Evolutionary conservation across 2,797 vertebrate species (phyloP).

Genomic region (Acipenser ruthenus): DNA sequence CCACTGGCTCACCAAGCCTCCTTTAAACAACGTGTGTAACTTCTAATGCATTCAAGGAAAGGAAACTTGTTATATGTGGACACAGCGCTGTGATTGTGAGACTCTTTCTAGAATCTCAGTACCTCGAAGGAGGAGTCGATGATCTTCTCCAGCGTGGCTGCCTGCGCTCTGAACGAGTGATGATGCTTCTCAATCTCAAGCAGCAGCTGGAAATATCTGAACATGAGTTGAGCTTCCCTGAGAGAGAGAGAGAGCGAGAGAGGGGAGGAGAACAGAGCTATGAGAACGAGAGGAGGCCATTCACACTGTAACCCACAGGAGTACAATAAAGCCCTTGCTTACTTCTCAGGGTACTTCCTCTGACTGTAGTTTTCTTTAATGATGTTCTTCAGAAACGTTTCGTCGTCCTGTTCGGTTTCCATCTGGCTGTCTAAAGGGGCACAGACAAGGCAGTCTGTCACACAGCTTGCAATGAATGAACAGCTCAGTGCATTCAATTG

Average conservation of each 20-base stretch:
- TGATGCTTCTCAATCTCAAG: slow-evolving; percentile 25
- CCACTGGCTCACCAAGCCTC: too few relatives aligned
- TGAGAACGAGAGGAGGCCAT: background rate
- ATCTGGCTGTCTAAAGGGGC: background rate
- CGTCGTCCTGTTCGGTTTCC: background rate
- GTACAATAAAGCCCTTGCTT: background rate
- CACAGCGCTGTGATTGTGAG: too few relatives aligned
- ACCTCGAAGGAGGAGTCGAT: slow-evolving; percentile 41
- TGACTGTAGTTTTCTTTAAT: background rate
- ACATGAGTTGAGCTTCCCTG: slow-evolving; percentile 32
- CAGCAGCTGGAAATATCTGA: slow-evolving; percentile 35
- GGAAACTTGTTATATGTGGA: too few relatives aligned
- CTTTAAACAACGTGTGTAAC: too few relatives aligned
- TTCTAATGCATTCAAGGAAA: too few relatives aligned
- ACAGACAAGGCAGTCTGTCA: background rate
- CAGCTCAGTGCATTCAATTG: background rate
- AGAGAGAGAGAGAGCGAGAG: fast-evolving
- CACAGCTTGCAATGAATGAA: background rate
- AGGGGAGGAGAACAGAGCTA: background rate
- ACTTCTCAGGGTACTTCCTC: background rate
- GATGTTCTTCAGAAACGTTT: background rate
- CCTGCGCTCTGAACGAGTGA: slow-evolving; percentile 38
- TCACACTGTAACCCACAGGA: too few relatives aligned
- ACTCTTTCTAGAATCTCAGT: background rate
- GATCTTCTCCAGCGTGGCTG: slow-evolving; percentile 26